These are phyloP conservation scores for Choristoneura rosaceana DNA, from an alignment of 2,888 invertebrate species.

Conservation along the genomic window DNA sequence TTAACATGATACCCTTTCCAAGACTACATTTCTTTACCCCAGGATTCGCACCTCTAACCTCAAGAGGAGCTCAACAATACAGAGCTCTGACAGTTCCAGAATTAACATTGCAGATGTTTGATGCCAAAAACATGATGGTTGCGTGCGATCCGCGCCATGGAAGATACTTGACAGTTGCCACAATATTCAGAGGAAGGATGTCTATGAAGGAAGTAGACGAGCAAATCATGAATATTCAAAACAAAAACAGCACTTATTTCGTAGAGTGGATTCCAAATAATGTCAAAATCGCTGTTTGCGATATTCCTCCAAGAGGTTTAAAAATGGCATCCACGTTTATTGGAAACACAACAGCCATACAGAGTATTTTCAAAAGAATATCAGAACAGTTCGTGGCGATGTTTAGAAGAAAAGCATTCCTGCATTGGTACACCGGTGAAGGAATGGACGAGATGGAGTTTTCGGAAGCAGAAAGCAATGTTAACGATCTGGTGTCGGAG, in stretches of 20 bases:
- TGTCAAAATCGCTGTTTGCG: constrained; percentile 92
- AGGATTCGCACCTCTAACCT: constrained; percentile 89
- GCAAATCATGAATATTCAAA: constrained; percentile 91
- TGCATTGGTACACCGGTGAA: constrained; percentile 98
- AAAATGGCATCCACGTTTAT: constrained; percentile 96
- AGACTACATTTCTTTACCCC: constrained; percentile 85
- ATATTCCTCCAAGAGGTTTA: constrained; percentile 90
- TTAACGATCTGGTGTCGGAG: constrained; percentile 90
- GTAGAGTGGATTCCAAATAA: constrained; percentile 94
- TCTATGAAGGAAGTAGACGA: constrained; percentile 97
- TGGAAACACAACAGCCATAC: constrained; percentile 94
- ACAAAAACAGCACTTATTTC: constrained; percentile 91
- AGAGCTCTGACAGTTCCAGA: constrained; percentile 96
- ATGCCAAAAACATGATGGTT: constrained; percentile 94
- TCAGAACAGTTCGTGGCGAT: constrained; percentile 95
- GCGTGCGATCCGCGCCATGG: constrained; percentile 97
- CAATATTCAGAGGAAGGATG: constrained; percentile 95
- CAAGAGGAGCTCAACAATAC: constrained; percentile 94
- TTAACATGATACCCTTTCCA: constrained; percentile 88
- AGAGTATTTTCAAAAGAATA: constrained; percentile 94
- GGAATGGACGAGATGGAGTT: constrained; percentile 98
- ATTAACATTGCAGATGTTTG: constrained; percentile 87
- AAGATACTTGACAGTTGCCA: constrained; percentile 94
- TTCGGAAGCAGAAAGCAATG: constrained; percentile 95
- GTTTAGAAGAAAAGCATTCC: constrained; percentile 98